phyloP scores from a whole-genome alignment of 2,888 invertebrate species.

The Hirtodrosophila histrioides region DNA sequence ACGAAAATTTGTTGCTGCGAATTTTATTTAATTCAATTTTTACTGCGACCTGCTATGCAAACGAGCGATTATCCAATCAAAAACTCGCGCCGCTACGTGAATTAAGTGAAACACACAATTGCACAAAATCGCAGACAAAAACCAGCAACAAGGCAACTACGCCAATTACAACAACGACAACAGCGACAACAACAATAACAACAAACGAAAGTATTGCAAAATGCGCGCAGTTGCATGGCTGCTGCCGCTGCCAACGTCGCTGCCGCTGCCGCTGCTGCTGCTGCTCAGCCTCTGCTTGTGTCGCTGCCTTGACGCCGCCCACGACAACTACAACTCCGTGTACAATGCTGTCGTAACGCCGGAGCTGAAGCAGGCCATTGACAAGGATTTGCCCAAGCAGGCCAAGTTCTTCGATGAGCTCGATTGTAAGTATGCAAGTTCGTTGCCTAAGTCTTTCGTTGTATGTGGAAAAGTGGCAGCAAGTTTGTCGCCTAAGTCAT shows the following conservation, averaged over 20 bases:
- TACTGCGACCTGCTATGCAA: constrained; percentile 63
- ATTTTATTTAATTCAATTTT: constrained; percentile 59
- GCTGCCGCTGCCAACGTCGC: constrained; percentile 38
- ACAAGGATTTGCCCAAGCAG: constrained; percentile 83
- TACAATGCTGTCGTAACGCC: constrained; percentile 81
- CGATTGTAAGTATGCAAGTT: constrained; percentile 87
- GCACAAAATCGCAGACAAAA: constrained; percentile 65
- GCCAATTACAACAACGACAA: constrained; percentile 13
- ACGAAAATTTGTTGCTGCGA: constrained; percentile 27
- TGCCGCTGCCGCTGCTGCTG: constrained; percentile 30
- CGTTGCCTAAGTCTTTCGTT: constrained; percentile 48
- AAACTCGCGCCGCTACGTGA: constrained; percentile 73
- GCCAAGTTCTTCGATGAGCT: constrained; percentile 90
- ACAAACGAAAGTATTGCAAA: constrained; percentile 71
- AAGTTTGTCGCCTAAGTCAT: constrained; percentile 57
- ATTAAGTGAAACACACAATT: constrained; percentile 75
- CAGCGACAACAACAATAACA: constrained; percentile 23
- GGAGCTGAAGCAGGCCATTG: constrained; percentile 80
- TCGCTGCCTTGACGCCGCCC: constrained; percentile 39
- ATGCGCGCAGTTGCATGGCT: constrained; percentile 61
- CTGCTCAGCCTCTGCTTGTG: constrained; percentile 19
- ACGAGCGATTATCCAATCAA: constrained; percentile 78
- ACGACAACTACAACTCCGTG: constrained; percentile 78
- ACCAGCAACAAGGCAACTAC: constrained; percentile 16
- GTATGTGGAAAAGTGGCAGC: neutral